These are phyloP conservation scores for Copsychus sechellarum DNA, from an alignment of 2,113 vertebrate species.

Conservation along the genomic window DNA sequence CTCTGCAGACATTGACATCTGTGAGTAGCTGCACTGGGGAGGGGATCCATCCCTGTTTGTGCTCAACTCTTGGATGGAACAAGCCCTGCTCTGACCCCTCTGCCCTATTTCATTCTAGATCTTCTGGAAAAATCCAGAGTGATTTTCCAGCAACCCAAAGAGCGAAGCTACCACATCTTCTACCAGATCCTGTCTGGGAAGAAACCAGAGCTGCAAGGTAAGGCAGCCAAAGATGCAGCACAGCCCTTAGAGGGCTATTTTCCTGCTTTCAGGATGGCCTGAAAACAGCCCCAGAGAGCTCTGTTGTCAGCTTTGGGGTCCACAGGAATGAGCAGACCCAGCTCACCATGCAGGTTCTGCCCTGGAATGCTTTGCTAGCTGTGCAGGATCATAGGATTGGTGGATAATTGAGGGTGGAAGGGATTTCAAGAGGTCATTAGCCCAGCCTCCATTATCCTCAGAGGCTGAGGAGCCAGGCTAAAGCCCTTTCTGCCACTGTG, in stretches of 20 bases:
- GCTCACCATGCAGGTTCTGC: not conserved
- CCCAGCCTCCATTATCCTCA: not conserved
- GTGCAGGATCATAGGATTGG: not conserved
- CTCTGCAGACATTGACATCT: slow-evolving; percentile 91
- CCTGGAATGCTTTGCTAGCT: not conserved
- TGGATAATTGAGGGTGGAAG: not conserved
- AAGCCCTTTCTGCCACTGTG: not conserved
- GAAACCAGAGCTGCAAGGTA: slow-evolving; percentile 92
- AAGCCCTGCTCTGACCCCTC: not conserved
- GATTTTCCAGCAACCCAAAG: slow-evolving; percentile 92
- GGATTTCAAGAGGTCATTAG: not conserved
- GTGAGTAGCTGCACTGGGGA: slow-evolving; percentile 74
- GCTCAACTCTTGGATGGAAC: not conserved
- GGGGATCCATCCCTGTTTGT: not conserved
- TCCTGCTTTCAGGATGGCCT: not conserved
- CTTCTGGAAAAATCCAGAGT: slow-evolving; percentile 96
- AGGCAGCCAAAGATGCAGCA: not conserved
- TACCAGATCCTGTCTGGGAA: slow-evolving; percentile 94
- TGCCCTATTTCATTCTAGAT: slow-evolving; percentile 71
- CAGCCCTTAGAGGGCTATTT: not conserved
- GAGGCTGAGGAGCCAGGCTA: not conserved
- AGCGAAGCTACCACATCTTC: slow-evolving; percentile 92
- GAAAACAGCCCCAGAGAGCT: not conserved
- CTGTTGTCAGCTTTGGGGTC: not conserved
- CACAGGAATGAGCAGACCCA: not conserved